These are phyloP conservation scores for Charanyca ferruginea DNA, from an alignment of 2,888 invertebrate species.

Conservation along the genomic window DNA sequence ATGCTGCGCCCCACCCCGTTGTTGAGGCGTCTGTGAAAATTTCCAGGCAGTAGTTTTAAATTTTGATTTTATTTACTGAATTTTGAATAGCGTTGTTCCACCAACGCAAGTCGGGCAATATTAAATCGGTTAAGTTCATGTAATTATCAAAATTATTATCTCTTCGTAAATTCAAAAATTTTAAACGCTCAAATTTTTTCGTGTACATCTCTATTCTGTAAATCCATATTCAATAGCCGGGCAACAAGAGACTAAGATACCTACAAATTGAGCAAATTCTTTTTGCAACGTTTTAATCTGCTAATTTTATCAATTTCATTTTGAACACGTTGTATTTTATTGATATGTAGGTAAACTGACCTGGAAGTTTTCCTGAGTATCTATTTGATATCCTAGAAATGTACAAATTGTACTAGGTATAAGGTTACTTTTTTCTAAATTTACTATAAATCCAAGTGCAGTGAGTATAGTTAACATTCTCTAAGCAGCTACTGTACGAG, in stretches of 20 bases:
- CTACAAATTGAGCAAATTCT: constrained; percentile 4
- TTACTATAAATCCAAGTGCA: constrained; percentile 13
- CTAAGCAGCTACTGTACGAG: not conserved
- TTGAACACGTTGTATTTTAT: not conserved
- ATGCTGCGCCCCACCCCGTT: constrained; percentile 21
- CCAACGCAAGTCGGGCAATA: not conserved
- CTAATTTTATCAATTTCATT: not conserved
- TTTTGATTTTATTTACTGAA: not conserved
- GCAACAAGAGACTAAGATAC: constrained; percentile 1
- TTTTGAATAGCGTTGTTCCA: not conserved
- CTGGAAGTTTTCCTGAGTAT: constrained; percentile 8
- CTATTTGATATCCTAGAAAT: not conserved
- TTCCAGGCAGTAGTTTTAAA: not conserved
- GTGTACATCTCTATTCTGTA: too few relatives aligned
- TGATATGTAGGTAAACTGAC: not conserved
- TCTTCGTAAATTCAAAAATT: constrained; percentile 5
- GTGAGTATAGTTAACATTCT: not conserved
- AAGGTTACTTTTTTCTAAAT: not conserved
- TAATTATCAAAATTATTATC: constrained; percentile 3
- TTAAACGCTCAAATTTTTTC: constrained; percentile 4
- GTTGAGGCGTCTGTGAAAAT: constrained; percentile 16
- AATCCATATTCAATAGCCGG: constrained; percentile 16
- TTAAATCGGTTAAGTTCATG: not conserved
- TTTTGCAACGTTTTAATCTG: not conserved
- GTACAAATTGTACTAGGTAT: not conserved